phyloP scores from a whole-genome alignment of 2,797 vertebrate species.

The Neoniphon sammara region DNA sequence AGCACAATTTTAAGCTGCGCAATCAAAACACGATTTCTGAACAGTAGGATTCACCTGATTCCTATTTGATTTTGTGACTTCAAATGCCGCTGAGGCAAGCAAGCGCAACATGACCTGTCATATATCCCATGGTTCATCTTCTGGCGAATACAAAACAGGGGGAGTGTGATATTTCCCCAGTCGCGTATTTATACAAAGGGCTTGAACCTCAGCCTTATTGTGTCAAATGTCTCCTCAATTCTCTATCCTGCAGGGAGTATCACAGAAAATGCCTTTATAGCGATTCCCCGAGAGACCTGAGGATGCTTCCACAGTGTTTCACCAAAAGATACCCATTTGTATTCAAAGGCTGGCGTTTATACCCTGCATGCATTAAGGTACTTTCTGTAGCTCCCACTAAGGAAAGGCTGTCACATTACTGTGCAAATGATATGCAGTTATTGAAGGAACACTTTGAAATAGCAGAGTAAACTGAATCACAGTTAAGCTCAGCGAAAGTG shows the following conservation, averaged over 20 bases:
- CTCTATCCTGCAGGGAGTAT: conserved; percentile 43
- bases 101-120: conserved; percentile 45
- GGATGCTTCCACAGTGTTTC: conserved; percentile 33
- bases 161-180: conserved; percentile 48
- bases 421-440: conserved; percentile 81
- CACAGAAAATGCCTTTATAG: conserved; percentile 58
- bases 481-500: conserved; percentile 66
- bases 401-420: conserved; percentile 80
- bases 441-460: conserved; percentile 76
- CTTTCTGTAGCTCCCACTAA: conserved; percentile 69
- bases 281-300: conserved; percentile 18
- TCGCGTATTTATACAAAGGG: conserved; percentile 61
- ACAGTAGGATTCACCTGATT: conserved; percentile 45
- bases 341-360: conserved; percentile 74
- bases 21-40: conserved; percentile 58
- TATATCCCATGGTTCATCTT: conserved; percentile 47
- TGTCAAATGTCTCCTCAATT: conserved; percentile 57
- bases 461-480: conserved; percentile 76
- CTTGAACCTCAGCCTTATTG: conserved; percentile 54
- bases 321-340: conserved; percentile 74
- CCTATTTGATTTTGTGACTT: conserved; percentile 52
- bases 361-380: conserved; percentile 74
- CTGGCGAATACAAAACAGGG: conserved; percentile 49
- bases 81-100: conserved; percentile 34
- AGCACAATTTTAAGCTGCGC: conserved; percentile 32